Conservation (phyloP, 2,888 invertebrate species). For the Idaea dimidiata region DNA sequence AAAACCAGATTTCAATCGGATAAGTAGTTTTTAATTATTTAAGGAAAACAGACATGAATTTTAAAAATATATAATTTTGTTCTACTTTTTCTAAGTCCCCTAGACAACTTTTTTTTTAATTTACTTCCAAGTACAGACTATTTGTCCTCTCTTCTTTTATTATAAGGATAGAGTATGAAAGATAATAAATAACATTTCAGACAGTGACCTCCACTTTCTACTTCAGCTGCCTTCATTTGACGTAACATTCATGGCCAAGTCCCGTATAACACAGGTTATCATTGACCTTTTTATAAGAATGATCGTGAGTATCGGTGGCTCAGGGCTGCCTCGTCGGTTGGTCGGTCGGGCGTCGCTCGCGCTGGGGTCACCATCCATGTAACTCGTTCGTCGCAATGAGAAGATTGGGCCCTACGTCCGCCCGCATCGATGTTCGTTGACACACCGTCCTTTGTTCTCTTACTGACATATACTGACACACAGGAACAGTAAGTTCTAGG, state of each 20-base stretch:
- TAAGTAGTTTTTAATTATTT: too few relatives aligned
- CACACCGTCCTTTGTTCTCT: background rate
- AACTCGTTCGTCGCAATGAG: conserved; percentile 44
- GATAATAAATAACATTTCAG: too few relatives aligned
- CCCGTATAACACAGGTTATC: conserved; percentile 32
- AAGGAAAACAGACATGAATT: too few relatives aligned
- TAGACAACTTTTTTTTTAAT: too few relatives aligned
- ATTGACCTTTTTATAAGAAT: conserved; percentile 70
- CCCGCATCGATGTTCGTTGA: conserved; percentile 35
- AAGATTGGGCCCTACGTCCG: conserved; percentile 65
- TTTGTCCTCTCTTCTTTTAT: too few relatives aligned
- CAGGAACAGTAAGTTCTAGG: background rate
- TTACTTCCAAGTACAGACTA: too few relatives aligned
- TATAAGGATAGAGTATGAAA: too few relatives aligned
- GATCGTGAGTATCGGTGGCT: conserved; percentile 55
- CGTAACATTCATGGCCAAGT: background rate
- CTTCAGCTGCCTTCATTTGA: background rate
- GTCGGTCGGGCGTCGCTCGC: conserved; percentile 27
- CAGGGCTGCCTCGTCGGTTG: conserved; percentile 32
- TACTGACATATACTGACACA: background rate
- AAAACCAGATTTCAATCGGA: too few relatives aligned
- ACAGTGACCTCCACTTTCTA: background rate
- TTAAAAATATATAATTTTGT: too few relatives aligned
- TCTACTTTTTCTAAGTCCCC: too few relatives aligned
- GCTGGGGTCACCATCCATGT: conserved; percentile 49